Evolutionary conservation across 2,797 vertebrate species (phyloP).

Genomic region (Chromobotia macracanthus): DNA sequence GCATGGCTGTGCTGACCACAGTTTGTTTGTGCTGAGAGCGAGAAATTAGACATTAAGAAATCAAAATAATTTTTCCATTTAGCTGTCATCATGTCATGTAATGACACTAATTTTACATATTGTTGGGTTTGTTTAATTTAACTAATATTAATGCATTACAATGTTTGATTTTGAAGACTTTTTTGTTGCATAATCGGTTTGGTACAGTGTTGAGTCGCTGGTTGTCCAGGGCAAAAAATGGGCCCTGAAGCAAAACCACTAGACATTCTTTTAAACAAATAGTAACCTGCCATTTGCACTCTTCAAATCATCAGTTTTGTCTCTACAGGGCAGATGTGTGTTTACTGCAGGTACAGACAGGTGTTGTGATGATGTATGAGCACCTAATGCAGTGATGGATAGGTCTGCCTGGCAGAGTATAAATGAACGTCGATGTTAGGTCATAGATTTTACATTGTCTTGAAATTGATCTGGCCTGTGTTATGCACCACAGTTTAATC

Average conservation of each 20-base stretch:
- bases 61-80: background rate
- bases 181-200: too few species aligned
- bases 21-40: too few species aligned
- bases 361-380: constrained; percentile 2
- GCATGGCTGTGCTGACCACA: too few species aligned
- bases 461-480: constrained; percentile 6
- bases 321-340: background rate
- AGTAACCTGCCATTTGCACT: constrained; percentile 9
- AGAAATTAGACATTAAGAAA: too few species aligned
- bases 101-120: too few species aligned
- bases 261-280: background rate
- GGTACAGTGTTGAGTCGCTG: background rate
- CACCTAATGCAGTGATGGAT: constrained; percentile 12
- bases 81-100: background rate
- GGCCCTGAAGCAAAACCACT: constrained; percentile 1
- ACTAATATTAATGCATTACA: too few species aligned
- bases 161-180: too few species aligned
- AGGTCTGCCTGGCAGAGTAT: constrained; percentile 11
- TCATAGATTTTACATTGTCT: constrained; percentile 22
- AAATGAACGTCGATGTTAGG: constrained; percentile 38
- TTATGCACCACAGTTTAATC: constrained; percentile 8
- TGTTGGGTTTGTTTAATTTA: too few species aligned
- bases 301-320: background rate
- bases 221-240: background rate
- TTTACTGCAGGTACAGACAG: constrained; percentile 9